A percentile compares a stretch with the other conserved stretches of the same genome.
Conservation (phyloP, 1,140 invertebrate genomes). For the Drosophila kohkoa region DNA sequence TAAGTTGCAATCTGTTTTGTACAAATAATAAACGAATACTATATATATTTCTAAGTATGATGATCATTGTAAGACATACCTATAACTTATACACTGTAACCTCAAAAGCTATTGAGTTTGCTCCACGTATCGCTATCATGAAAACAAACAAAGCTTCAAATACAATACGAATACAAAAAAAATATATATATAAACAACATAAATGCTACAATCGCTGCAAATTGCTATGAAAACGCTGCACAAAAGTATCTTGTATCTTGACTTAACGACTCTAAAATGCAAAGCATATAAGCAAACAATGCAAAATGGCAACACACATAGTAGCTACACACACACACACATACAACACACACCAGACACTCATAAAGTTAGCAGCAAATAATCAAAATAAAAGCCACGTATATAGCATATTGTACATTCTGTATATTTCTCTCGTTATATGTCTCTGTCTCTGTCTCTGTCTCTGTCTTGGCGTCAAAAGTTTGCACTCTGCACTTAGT, state of each 20-base stretch:
- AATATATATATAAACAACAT: constrained; percentile 14
- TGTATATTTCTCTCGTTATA: background rate
- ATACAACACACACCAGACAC: constrained; percentile 19
- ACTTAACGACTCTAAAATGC: constrained; percentile 30
- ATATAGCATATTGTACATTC: constrained; percentile 33
- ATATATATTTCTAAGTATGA: constrained; percentile 25
- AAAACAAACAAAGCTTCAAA: constrained; percentile 15
- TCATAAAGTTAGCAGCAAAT: constrained; percentile 43
- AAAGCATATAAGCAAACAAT: constrained; percentile 36
- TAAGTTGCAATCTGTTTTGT: constrained; percentile 38
- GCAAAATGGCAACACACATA: constrained; percentile 38
- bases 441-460: constrained; percentile 16
- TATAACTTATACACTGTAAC: constrained; percentile 82
- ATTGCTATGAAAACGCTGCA: constrained; percentile 61
- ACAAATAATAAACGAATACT: constrained; percentile 17
- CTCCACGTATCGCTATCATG: constrained; percentile 79
- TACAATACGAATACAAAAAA: constrained; percentile 1
- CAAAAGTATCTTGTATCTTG: constrained; percentile 36
- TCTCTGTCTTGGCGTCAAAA: constrained; percentile 48
- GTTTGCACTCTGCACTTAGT: constrained; percentile 76
- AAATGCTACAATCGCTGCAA: constrained; percentile 41
- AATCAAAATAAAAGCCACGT: constrained; percentile 70
- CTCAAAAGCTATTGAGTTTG: constrained; percentile 75
- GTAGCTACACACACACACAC: constrained; percentile 31
- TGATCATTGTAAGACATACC: constrained; percentile 40